Evolutionary conservation across 2,113 vertebrate species (phyloP), one percentile per base, ranked within the genome.

Genomic region (Dicentrarchus labrax): DNA sequence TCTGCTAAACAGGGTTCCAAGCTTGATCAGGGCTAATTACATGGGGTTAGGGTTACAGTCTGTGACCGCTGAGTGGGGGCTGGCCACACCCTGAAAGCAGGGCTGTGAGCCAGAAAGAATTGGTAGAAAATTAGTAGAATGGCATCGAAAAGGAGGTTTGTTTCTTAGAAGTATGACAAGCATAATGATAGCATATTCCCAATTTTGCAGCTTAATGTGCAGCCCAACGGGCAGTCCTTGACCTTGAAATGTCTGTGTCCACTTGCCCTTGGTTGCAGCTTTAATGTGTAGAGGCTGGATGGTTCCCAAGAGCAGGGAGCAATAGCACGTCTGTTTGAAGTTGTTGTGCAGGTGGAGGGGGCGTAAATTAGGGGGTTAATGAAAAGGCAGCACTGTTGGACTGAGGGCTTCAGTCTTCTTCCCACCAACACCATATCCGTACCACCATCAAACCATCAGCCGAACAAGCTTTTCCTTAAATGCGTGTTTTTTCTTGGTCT

Each of bases 11-110:
- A 43, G 87, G 68, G 69, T 81, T 76, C 76, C 80, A 21, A 10
- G 64, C 86, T 84, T 77, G 79, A 91, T 92, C 76, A 65, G 77
- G 72, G 83, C 83, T 94, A 93, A 92, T 95, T 94, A 93, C 85
- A 70, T 30, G 53, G 16, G 83, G 89, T 78, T 87, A 86, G 81
- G 68, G 85, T 93, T 90, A 83, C 82, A 73, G 64, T 36, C 82
- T 80, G 76, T 10, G 67, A 72, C 85, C 66, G 30, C 47, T 66
- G 54, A 62, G 62, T 5, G 65, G 79, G 56, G 61, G 76, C 24
- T 61, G 69, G 64, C 50, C 72, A 24, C 73, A 83, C 80, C 81
- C 78, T 54, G 79, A 54, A 47, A 66, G 50, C 38, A 41, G 47
- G 50, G 11, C 51, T 39, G 17, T 36, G 3, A 62, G 56, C 30